Evolutionary conservation across 2,888 invertebrate genomes (phyloP).

Genomic region (Tenthredo notha): DNA sequence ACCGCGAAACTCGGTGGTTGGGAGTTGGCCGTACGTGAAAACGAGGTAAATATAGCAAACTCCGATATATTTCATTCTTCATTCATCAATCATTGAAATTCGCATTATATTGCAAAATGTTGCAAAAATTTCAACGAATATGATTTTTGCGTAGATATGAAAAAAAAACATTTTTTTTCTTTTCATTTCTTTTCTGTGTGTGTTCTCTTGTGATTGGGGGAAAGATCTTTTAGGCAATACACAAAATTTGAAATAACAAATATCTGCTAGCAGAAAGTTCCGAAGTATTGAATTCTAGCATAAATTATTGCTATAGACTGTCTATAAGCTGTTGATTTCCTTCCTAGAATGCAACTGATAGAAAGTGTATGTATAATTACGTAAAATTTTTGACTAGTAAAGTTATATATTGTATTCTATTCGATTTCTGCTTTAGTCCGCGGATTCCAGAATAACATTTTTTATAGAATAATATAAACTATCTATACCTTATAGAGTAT

Average conservation of each 20-base stretch:
- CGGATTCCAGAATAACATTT: background rate
- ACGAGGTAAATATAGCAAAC: slow-evolving; percentile 60
- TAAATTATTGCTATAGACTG: slow-evolving; percentile 22
- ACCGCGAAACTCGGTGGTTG: slow-evolving; percentile 72
- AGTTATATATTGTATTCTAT: background rate
- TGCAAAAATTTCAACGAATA: too few species aligned
- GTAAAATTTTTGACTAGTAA: slow-evolving; percentile 11
- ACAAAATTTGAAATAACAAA: background rate
- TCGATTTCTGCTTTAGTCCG: background rate
- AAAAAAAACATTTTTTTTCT: too few species aligned
- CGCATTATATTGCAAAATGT: background rate
- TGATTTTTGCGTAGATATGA: too few species aligned
- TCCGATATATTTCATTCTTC: too few species aligned
- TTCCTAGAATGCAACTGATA: background rate
- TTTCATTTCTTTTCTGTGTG: too few species aligned
- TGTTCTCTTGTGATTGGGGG: too few species aligned
- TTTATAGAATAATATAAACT: too few species aligned
- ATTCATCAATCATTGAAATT: background rate
- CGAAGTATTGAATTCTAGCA: slow-evolving; percentile 15
- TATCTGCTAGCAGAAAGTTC: background rate
- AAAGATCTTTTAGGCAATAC: too few species aligned
- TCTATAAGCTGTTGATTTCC: background rate
- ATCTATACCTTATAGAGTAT: background rate
- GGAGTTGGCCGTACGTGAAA: slow-evolving; percentile 67
- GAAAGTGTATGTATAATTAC: slow-evolving; percentile 30